Conservation (phyloP, 64 coral and sea anemone genomes). For the Catalaphyllia jardinei region DNA sequence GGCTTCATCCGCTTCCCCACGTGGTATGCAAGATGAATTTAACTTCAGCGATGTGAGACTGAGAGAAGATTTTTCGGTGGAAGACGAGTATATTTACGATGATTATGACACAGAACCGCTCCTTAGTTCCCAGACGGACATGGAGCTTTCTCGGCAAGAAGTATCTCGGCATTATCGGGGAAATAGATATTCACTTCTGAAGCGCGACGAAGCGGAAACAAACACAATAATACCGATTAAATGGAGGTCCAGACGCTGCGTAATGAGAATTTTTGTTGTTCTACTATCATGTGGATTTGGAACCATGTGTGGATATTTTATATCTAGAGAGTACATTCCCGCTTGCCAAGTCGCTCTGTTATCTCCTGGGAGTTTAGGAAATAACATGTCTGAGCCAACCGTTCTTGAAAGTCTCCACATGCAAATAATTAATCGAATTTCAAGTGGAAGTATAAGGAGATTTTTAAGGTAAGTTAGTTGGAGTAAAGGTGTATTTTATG, state of each 20-base stretch:
- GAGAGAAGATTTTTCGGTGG: conserved; percentile 26
- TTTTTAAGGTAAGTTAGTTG: conserved; percentile 4
- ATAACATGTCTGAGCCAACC: no score
- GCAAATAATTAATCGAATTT: neutral
- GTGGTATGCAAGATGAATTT: neutral
- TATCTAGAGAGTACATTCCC: neutral
- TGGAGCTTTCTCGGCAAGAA: conserved; percentile 15
- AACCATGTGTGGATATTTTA: conserved; percentile 9
- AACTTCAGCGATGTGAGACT: neutral
- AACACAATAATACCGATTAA: conserved; percentile 13
- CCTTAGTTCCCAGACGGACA: conserved; percentile 7
- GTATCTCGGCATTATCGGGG: neutral
- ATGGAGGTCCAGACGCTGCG: conserved; percentile 15
- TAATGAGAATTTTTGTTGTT: neutral
- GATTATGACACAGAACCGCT: conserved; percentile 28
- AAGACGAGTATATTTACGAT: conserved; percentile 45
- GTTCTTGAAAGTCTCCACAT: neutral
- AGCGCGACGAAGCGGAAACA: neutral
- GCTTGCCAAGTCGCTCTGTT: neutral
- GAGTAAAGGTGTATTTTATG: neutral
- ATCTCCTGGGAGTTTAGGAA: neutral
- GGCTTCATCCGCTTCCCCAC: conserved; percentile 8
- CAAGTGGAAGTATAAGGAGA: neutral
- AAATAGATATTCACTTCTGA: conserved; percentile 3
- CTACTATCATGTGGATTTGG: conserved; percentile 15